Base-by-base conservation (phyloP, 2,888 invertebrate species). In the Oligia latruncula region DNA sequence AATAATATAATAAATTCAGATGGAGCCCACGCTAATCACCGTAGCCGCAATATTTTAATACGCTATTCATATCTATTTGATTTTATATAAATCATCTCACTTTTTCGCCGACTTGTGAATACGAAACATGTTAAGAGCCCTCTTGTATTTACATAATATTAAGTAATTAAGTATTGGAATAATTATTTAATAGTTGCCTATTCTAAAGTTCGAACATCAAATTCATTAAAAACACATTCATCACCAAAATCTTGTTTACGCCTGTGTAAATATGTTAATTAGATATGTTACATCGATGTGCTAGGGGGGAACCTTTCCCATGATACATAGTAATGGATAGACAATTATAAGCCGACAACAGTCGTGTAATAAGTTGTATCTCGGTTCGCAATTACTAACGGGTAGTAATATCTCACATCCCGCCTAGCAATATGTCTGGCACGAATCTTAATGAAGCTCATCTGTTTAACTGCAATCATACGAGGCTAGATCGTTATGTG, bases 371-470 rank as follows among this genome's bases (percentile, higher is more conserved):
- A 84, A 84, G 82, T 80, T 78, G 77, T 62, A 58, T 73, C 75
- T 79, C 71, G 74, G 74, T 62, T 78, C 72, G 88, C 84, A 88
- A 88, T 88, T 89, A 86, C 72, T 77, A 80, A 77, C 76, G 70
- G 71, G 83, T 73, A 73, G 77, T 87, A 85, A 83, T 83, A 87
- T 85, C 78, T 88, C 85, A 81, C 78, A 87, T 80, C 74, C 77
- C 65, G 72, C 77, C 77, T 67, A 71, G 80, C 80, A 82, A 87
- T 88, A 77, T 77, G 83, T 89, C 82, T 88, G 80, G 66, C 79
- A 80, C 83, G 78, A 87, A 88, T 82, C 65, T 82, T 87, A 89
- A 89, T 89, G 87, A 89, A 87, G 78, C 88, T 88, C 88, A 89
- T 89, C 90, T 83, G 77, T 89, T 79, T 72, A 74, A 70, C 67